phyloP scores from a whole-genome alignment of 1,140 invertebrate genomes.

The Propsilocerus akamusi region DNA sequence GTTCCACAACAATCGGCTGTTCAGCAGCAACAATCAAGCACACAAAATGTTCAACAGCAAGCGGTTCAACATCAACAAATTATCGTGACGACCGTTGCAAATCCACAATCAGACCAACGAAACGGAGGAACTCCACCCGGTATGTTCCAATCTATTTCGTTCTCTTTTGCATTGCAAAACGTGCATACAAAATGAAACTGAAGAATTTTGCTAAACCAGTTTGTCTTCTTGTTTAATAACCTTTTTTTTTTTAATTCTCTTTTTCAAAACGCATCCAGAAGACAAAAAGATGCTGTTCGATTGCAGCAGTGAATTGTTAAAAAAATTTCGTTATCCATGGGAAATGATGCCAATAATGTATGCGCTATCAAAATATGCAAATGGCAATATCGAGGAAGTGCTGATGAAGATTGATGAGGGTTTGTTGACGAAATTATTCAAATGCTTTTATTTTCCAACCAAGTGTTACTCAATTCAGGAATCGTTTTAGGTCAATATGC shows the following conservation, averaged over 20 bases:
- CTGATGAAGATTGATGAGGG: constrained; percentile 47
- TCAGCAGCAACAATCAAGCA: too few relatives aligned
- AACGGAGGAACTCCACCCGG: not conserved
- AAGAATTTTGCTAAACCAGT: too few relatives aligned
- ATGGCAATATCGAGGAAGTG: constrained; percentile 45
- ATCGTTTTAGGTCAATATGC: constrained; percentile 25
- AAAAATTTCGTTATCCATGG: constrained; percentile 49
- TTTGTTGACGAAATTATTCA: constrained; percentile 14
- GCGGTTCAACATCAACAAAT: not conserved
- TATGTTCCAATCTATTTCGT: not conserved
- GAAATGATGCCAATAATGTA: constrained; percentile 53
- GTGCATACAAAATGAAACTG: too few relatives aligned
- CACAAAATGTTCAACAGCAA: too few relatives aligned
- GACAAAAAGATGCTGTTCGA: constrained; percentile 33
- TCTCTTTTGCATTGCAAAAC: not conserved
- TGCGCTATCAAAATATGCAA: constrained; percentile 46
- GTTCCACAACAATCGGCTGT: not conserved
- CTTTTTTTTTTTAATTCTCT: not conserved
- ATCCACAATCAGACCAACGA: not conserved
- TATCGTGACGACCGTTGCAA: not conserved
- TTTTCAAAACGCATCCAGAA: too few relatives aligned
- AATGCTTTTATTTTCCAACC: not conserved
- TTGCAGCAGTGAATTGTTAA: constrained; percentile 44
- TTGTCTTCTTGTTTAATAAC: not conserved
- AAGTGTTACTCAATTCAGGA: not conserved